These are phyloP conservation scores for Lordiphosa andalusiaca DNA, from an alignment of 2,888 invertebrate genomes.

Conservation along the genomic window DNA sequence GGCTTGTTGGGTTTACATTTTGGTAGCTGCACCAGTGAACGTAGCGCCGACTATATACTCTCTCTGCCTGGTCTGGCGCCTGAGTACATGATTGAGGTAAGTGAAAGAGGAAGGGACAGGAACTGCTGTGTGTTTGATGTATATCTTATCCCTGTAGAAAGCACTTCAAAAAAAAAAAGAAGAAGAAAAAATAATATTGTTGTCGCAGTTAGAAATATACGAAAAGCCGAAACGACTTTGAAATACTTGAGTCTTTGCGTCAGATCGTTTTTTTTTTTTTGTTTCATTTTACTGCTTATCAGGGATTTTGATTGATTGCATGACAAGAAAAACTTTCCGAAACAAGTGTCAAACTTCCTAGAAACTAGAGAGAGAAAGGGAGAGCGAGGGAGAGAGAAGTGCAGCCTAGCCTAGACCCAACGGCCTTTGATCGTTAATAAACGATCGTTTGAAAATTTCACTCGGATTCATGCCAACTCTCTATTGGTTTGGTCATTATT, in stretches of 20 bases:
- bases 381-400: not conserved
- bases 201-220: constrained; percentile 38
- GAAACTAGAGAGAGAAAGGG: not conserved
- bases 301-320: constrained; percentile 65
- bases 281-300: constrained; percentile 31
- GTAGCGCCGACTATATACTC: constrained; percentile 81
- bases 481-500: not conserved
- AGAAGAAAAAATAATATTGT: too few species aligned
- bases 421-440: constrained; percentile 7
- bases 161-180: constrained; percentile 47
- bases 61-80: constrained; percentile 82
- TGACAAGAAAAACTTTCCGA: constrained; percentile 52
- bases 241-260: constrained; percentile 56
- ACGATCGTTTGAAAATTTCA: too few species aligned
- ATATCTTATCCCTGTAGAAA: constrained; percentile 61
- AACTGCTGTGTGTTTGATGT: constrained; percentile 21
- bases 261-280: too few species aligned
- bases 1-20: constrained; percentile 81
- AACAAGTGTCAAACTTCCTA: constrained; percentile 59
- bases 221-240: constrained; percentile 33
- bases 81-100: constrained; percentile 82
- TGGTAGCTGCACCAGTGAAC: constrained; percentile 79
- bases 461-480: too few species aligned
- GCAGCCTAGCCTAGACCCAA: constrained; percentile 1
- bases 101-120: constrained; percentile 25